Evolutionary conservation across 2,113 vertebrate genomes (phyloP).

Genomic region (Garra rufa): DNA sequence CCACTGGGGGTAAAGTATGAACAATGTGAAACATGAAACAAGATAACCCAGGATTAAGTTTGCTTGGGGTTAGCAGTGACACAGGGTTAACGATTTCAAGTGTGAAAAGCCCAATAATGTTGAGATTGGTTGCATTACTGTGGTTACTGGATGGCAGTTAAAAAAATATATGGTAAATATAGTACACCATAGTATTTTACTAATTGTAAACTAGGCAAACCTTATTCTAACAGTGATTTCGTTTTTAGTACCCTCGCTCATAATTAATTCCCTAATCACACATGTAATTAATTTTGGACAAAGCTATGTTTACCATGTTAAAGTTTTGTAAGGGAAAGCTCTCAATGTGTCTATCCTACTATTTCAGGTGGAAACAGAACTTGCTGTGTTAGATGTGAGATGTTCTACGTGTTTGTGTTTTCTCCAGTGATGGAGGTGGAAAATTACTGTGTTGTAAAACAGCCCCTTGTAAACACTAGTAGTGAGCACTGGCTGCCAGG

Average conservation of each 20-base stretch:
- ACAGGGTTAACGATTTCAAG: not conserved
- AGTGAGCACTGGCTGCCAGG: conserved; percentile 25
- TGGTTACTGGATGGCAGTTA: not conserved
- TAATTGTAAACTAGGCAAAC: not conserved
- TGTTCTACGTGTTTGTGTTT: conserved; percentile 12
- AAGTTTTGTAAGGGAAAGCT: not conserved
- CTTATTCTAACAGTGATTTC: not conserved
- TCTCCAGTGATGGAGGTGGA: conserved; percentile 43
- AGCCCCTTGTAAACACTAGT: conserved; percentile 48
- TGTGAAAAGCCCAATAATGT: not conserved
- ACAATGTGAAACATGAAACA: not conserved
- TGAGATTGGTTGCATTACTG: not conserved
- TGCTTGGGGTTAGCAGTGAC: not conserved
- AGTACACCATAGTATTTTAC: not conserved
- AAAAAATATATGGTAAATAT: not conserved
- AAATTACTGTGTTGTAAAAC: conserved; percentile 50
- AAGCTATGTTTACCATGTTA: not conserved
- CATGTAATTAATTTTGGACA: not conserved
- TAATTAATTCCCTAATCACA: too few species aligned
- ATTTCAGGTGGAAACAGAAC: conserved; percentile 1
- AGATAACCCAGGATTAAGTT: not conserved
- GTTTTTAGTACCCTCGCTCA: not conserved
- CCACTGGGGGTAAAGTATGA: not conserved
- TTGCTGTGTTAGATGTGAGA: not conserved
- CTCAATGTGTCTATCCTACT: too few species aligned